Percentiles rank a stretch among this genome's conserved stretches.
These are phyloP conservation scores for Cydia strobilella DNA, from an alignment of 1,140 invertebrate species.

Conservation along the genomic window DNA sequence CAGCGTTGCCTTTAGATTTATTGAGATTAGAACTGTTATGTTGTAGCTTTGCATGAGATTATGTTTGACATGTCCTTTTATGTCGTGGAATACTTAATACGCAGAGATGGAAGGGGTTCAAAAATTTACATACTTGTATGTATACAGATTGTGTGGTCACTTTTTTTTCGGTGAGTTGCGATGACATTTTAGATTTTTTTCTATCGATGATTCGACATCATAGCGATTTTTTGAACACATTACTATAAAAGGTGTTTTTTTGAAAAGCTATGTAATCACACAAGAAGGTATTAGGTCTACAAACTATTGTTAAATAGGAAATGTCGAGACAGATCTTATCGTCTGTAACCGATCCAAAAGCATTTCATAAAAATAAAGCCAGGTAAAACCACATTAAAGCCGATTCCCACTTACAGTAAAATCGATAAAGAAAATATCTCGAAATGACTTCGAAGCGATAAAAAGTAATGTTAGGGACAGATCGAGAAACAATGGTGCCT, in stretches of 20 bases:
- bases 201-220: no score
- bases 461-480: conserved; percentile 62
- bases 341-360: neutral
- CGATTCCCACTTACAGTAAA: conserved; percentile 21
- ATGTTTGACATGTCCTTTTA: conserved; percentile 13
- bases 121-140: no score
- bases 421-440: conserved; percentile 47
- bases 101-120: neutral
- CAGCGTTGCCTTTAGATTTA: conserved; percentile 7
- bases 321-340: neutral
- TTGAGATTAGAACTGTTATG: conserved; percentile 8
- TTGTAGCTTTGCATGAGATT: neutral
- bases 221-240: no score
- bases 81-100: neutral
- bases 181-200: no score
- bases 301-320: neutral
- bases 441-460: conserved; percentile 55
- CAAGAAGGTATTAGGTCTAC: neutral
- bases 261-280: neutral
- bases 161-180: no score
- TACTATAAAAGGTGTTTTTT: conserved; percentile 5
- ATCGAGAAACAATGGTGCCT: conserved; percentile 63
- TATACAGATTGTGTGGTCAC: no score
- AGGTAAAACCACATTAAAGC: conserved; percentile 28
- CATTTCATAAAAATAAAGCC: conserved; percentile 23